These are phyloP conservation scores for Falcaria lacertinaria DNA, from an alignment of 2,888 invertebrate species.

Conservation along the genomic window DNA sequence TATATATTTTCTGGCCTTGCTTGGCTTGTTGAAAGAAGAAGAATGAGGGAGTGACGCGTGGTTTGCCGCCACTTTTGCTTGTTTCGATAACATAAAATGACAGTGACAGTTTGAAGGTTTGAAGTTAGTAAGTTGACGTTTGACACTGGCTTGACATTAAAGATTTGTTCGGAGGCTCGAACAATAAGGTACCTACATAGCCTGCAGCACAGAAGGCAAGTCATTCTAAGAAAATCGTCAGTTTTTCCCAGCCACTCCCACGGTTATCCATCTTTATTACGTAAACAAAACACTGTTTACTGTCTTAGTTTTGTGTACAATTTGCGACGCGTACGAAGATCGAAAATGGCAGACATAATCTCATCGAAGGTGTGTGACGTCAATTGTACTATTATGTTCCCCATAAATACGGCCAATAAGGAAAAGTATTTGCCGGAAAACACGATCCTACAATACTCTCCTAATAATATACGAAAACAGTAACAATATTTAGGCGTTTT, in stretches of 20 bases:
- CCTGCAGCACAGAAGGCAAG: too few species aligned
- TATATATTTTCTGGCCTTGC: too few species aligned
- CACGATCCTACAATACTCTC: conserved; percentile 17
- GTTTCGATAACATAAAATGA: too few species aligned
- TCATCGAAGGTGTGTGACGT: conserved; percentile 33
- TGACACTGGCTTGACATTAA: too few species aligned
- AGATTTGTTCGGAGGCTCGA: too few species aligned
- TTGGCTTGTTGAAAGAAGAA: too few species aligned
- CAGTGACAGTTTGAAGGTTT: too few species aligned
- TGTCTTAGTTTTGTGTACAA: not conserved
- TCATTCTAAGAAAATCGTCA: too few species aligned
- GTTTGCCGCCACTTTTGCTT: too few species aligned
- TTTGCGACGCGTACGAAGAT: conserved; percentile 10
- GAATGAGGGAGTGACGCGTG: too few species aligned
- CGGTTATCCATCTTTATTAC: not conserved
- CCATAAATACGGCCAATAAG: conserved; percentile 32
- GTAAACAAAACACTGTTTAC: not conserved
- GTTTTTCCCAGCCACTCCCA: not conserved
- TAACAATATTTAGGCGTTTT: conserved; percentile 8
- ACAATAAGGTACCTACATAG: too few species aligned
- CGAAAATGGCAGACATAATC: conserved; percentile 18
- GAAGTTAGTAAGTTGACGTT: too few species aligned
- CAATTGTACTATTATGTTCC: conserved; percentile 31
- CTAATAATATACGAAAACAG: conserved; percentile 18
- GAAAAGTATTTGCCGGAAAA: conserved; percentile 28